Evolutionary conservation across 1,140 invertebrate species (phyloP).

Genomic region (Drosophila asahinai): DNA sequence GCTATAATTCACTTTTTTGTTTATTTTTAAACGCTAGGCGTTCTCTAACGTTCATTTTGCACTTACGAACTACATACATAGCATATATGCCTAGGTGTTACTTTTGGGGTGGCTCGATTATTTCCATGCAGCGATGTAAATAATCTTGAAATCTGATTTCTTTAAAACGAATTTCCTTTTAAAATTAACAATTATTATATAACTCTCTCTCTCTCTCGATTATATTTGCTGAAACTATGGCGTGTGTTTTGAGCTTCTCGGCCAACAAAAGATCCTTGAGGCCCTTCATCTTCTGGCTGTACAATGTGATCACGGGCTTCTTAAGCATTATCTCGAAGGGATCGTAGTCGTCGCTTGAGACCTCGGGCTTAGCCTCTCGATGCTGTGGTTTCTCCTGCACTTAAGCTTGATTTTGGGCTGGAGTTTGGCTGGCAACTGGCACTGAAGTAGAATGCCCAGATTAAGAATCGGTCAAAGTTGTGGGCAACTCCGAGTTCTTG

Average conservation of each 20-base stretch:
- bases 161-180: too few species aligned
- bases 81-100: conserved; percentile 36
- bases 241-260: conserved; percentile 96
- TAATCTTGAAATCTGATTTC: not conserved
- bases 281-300: conserved; percentile 86
- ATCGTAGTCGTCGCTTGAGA: too few species aligned
- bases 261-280: conserved; percentile 93
- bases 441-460: too few species aligned
- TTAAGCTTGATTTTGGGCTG: too few species aligned
- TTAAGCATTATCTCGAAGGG: too few species aligned
- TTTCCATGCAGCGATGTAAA: not conserved
- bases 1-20: conserved; percentile 31
- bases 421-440: too few species aligned
- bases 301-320: too few species aligned
- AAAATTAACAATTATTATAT: not conserved
- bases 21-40: conserved; percentile 73
- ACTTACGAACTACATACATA: conserved; percentile 75
- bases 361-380: too few species aligned
- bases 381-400: too few species aligned
- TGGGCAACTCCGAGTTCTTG: too few species aligned
- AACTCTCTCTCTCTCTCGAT: not conserved
- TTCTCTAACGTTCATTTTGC: conserved; percentile 69
- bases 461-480: too few species aligned
- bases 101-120: not conserved
- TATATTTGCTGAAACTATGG: conserved; percentile 85